These are phyloP conservation scores for Lordiphosa andalusiaca DNA, from an alignment of 2,888 invertebrate species.

Conservation along the genomic window DNA sequence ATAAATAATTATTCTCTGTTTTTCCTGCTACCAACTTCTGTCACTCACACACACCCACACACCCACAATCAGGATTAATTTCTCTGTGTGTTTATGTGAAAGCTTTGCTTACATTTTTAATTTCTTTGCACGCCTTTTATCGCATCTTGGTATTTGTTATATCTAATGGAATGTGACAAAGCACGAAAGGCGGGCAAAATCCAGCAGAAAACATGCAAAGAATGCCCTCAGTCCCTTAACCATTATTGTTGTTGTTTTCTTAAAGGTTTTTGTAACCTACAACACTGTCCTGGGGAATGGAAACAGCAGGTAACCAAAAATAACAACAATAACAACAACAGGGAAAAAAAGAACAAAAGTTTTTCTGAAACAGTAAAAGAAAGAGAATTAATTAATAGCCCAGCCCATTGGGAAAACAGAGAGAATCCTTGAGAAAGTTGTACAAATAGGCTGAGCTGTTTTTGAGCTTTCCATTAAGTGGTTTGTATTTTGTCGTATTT, in stretches of 20 bases:
- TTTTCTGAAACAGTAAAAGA: too few species aligned
- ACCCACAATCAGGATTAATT: constrained; percentile 8
- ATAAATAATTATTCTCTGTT: too few species aligned
- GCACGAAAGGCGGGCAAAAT: constrained; percentile 28
- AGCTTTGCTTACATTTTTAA: constrained; percentile 56
- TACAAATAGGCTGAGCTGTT: too few species aligned
- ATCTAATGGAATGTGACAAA: constrained; percentile 56
- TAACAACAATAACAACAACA: neutral
- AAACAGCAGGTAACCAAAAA: too few species aligned
- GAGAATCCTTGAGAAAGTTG: too few species aligned
- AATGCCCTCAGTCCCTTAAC: constrained; percentile 25
- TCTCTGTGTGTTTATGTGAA: constrained; percentile 2
- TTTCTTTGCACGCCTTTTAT: constrained; percentile 53
- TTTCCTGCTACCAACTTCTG: constrained; percentile 58
- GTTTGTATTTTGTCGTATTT: too few species aligned
- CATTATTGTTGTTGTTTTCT: too few species aligned
- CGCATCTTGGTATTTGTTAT: constrained; percentile 60
- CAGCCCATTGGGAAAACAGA: too few species aligned
- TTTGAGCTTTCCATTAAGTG: too few species aligned
- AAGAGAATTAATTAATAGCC: too few species aligned
- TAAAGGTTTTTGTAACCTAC: too few species aligned
- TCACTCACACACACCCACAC: neutral
- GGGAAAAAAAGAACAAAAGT: neutral
- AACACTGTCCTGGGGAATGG: too few species aligned
- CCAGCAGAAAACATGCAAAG: constrained; percentile 48